Base-by-base conservation (phyloP, 53 echinoderm and acorn worm species). In the Luidia sarsii region DNA sequence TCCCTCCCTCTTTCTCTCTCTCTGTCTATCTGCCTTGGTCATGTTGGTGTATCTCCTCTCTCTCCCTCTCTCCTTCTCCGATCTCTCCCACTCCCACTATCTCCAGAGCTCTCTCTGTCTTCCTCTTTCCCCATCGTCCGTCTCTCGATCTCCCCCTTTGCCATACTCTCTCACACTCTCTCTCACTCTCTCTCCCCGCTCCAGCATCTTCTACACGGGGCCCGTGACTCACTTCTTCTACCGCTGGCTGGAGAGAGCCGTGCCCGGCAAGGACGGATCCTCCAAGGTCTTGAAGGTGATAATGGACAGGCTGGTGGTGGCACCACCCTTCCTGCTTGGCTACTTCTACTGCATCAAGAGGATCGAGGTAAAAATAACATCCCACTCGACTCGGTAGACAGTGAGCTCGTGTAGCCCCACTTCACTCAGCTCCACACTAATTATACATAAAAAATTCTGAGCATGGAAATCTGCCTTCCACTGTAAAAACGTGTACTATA, bases 181-280 rank as follows among this genome's bases (percentile, higher is more conserved):
- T 50, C 50, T 50, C 2, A 20, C 4, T 2, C 3, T 50, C 50
- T 50, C 20, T 50, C 20, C n/a, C n/a, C n/a, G n/a, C n/a, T 83
- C 0, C 67, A 95, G 95, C 18, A 35, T 87, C 39, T 89, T 83
- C 43, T 90, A 83, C 66, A 87, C 95, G 7, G 95, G 95, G 1
- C 95, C 95, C 3, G 57, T 95, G 3, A 81, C 87, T 20, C 95
- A 95, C 53, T 85, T 82, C 64, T 95, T 95, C 83, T 95, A 95
- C 65, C 70, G 83, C 19, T 87, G 92, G 92, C 71, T 95, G 33
- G 92, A 95, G 46, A 68, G 81, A 33, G 25, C 67, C 0, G 68
- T 95, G 7, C 95, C 95, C 13, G 81, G 82, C 30, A 90, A 80
- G 36, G 85, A 83, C 22, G 31, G 71, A 7, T 55, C 57, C 15